Base-by-base conservation (phyloP, 2,113 vertebrate species). In the Amphilophus citrinellus region DNA sequence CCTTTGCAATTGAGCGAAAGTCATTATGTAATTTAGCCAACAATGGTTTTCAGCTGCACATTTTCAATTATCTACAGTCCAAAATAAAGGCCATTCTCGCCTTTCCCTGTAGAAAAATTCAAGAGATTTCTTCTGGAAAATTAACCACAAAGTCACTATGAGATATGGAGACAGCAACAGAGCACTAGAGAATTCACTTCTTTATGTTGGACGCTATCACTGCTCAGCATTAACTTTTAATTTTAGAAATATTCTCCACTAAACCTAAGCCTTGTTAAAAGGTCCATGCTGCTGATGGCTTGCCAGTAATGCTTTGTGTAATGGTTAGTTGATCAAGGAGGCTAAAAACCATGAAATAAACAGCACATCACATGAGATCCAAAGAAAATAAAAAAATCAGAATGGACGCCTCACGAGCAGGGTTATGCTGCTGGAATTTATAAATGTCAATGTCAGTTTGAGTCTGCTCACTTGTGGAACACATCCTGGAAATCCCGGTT, bases 11-110 rank as follows among this genome's bases (percentile, higher is more conserved):
- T 62, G 76, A 86, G 80, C 80, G 6, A 44, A 84, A 94, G 87
- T 87, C 90, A 85, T 92, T 87, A 88, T 87, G 77, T 76, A 66
- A 90, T 91, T 88, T 87, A 85, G 61, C 80, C 76, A 82, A 57
- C 71, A 66, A 81, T 68, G 73, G 68, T 66, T 92, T 88, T 91
- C 79, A 87, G 63, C 14, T 30, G 80, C 77, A 82, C 84, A 85
- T 86, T 80, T 92, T 77, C 73, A 85, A 22, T 83, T 85, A 62
- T 32, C 18, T 65, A 35, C 39, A 39, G 79, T 76, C 61, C 37
- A 44, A 68, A 82, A 81, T 20, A 32, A 61, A 79, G 13, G 75
- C 62, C 35, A 17, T 42, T 80, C 35, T 24, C 30, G 7, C 10
- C 42, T 75, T 58, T 15, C 13, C 57, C 57, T 32, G 27, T 10